phyloP scores from a whole-genome alignment of 2,113 vertebrate species.

The Saguinus imperator region DNA sequence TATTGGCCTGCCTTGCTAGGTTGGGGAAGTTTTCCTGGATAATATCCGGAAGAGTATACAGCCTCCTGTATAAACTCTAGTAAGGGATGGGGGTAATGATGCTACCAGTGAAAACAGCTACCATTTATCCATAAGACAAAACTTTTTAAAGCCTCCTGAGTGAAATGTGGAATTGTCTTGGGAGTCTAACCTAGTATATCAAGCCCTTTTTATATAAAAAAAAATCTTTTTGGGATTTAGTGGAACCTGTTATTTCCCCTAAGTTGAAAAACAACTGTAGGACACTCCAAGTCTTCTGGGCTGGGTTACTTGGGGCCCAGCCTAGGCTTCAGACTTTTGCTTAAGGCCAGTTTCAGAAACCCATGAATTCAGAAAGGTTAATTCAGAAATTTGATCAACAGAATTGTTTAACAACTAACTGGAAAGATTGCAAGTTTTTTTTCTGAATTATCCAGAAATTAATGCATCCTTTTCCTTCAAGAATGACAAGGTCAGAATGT shows the following conservation, averaged over 20 bases:
- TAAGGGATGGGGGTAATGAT: not conserved
- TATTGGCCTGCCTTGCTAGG: too few species aligned
- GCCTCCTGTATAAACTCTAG: not conserved
- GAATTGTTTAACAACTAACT: slow-evolving; percentile 1
- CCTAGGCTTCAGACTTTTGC: not conserved
- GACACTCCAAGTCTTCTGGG: not conserved
- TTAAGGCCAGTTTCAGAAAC: slow-evolving; percentile 1
- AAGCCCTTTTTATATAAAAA: not conserved
- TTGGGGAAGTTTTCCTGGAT: too few species aligned
- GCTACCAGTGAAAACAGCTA: not conserved
- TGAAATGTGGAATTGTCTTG: too few species aligned
- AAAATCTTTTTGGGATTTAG: not conserved
- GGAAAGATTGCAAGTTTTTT: not conserved
- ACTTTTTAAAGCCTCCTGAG: not conserved
- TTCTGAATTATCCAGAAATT: not conserved
- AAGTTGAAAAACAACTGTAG: not conserved
- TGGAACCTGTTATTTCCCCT: not conserved
- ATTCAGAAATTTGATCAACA: not conserved
- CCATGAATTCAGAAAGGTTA: not conserved
- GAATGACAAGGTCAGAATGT: not conserved
- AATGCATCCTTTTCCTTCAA: not conserved
- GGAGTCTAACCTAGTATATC: not conserved
- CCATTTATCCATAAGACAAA: not conserved
- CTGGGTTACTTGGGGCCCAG: not conserved
- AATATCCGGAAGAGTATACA: not conserved